Evolutionary conservation across 1,140 invertebrate genomes (phyloP).

Genomic region (Nasonia vitripennis): DNA sequence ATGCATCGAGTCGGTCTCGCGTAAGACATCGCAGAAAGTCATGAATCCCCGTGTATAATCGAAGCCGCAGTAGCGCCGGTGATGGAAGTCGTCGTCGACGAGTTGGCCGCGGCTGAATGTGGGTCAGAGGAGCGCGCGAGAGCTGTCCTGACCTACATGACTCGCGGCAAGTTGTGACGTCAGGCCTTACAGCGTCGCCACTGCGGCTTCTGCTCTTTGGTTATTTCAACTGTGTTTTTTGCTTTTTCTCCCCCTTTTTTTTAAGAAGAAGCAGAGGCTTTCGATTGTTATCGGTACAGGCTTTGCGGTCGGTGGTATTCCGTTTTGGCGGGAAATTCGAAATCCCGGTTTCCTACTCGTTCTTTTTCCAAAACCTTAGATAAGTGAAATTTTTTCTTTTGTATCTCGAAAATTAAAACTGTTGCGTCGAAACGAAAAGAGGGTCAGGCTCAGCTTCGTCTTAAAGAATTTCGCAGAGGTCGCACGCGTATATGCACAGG

Average conservation of each 20-base stretch:
- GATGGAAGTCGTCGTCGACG: neutral
- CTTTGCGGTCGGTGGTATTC: neutral
- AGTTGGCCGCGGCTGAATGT: constrained; percentile 58
- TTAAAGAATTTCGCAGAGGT: too few species aligned
- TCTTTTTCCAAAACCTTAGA: too few species aligned
- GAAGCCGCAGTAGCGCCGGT: too few species aligned
- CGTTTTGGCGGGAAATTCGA: neutral
- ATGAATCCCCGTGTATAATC: too few species aligned
- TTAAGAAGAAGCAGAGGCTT: too few species aligned
- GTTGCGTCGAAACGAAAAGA: neutral
- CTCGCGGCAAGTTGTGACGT: constrained; percentile 63
- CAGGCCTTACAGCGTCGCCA: constrained; percentile 47
- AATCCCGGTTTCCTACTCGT: too few species aligned
- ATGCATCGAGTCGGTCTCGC: too few species aligned
- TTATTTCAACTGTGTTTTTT: neutral
- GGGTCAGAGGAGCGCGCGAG: constrained; percentile 60
- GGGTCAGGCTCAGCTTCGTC: neutral
- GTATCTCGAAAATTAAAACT: neutral
- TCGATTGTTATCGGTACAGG: neutral
- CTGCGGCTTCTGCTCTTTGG: neutral
- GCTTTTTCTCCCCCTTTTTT: too few species aligned
- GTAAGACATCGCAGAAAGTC: neutral
- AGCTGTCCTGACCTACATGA: constrained; percentile 71
- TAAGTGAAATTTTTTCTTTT: too few species aligned
- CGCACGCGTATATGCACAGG: too few species aligned